Percentiles rank a stretch among this genome's conserved stretches.
phyloP scores from a whole-genome alignment of 2,797 vertebrate genomes.

The Percopsis omiscomaycus region DNA sequence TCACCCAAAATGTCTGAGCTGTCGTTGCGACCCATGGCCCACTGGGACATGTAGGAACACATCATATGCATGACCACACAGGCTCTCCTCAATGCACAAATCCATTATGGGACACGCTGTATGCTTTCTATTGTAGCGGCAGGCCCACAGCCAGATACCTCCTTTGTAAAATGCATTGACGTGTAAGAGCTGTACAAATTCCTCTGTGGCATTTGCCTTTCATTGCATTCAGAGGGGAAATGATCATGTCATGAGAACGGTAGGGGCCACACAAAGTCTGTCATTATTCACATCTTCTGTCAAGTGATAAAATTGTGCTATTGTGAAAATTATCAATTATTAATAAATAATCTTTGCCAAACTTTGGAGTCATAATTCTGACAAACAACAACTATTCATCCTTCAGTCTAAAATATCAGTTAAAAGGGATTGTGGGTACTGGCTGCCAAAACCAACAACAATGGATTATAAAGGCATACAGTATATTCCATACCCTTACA shows the following conservation, averaged over 20 bases:
- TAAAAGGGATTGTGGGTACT: too few species aligned
- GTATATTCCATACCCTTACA: neutral
- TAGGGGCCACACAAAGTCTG: too few species aligned
- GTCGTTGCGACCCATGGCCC: slow-evolving; percentile 51
- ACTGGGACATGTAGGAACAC: slow-evolving; percentile 50
- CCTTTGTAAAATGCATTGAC: slow-evolving; percentile 58
- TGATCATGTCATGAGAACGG: slow-evolving; percentile 11
- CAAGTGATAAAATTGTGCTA: too few species aligned
- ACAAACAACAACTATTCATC: too few species aligned
- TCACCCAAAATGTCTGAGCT: slow-evolving; percentile 50
- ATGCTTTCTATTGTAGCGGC: slow-evolving; percentile 49
- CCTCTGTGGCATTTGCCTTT: too few species aligned
- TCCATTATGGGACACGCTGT: slow-evolving; percentile 56
- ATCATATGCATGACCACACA: slow-evolving; percentile 70
- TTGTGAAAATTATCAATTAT: too few species aligned
- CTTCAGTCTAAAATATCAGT: too few species aligned
- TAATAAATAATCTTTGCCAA: too few species aligned
- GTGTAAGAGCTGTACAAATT: slow-evolving; percentile 47
- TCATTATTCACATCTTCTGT: too few species aligned
- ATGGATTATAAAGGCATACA: neutral
- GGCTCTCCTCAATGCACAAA: slow-evolving; percentile 54
- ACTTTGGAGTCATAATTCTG: too few species aligned
- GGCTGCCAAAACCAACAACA: neutral
- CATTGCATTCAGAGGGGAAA: neutral
- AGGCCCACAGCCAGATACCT: slow-evolving; percentile 46